Percentiles rank a stretch among this genome's conserved stretches.
Evolutionary conservation across 2,888 invertebrate species (phyloP).

Genomic region (Brachypterus glaber): DNA sequence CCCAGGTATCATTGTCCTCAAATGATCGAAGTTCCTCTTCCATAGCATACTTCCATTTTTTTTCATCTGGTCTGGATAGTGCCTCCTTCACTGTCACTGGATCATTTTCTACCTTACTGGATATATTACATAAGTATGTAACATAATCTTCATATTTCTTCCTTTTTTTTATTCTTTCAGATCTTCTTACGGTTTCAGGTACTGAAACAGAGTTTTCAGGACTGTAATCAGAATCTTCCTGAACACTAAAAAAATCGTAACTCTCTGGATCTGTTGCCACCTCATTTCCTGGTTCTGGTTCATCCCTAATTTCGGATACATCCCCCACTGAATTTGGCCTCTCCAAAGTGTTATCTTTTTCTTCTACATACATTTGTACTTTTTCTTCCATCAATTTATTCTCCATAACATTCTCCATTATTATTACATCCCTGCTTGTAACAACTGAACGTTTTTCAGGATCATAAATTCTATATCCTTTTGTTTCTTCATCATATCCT

Average conservation of each 20-base stretch:
- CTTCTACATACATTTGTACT: neutral
- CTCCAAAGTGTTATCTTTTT: conserved; percentile 1
- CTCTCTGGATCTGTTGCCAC: too few species aligned
- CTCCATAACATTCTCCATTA: conserved; percentile 10
- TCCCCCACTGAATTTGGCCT: conserved; percentile 13
- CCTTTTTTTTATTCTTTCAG: conserved; percentile 16
- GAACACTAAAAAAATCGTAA: conserved; percentile 2
- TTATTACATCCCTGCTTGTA: conserved; percentile 13
- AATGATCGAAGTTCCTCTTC: conserved; percentile 23
- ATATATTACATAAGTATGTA: conserved; percentile 17
- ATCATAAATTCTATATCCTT: conserved; percentile 22
- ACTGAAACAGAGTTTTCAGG: neutral
- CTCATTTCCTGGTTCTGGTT: too few species aligned
- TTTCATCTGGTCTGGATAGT: conserved; percentile 21
- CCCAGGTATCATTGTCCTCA: conserved; percentile 27
- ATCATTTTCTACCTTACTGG: conserved; percentile 4
- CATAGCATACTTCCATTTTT: conserved; percentile 24
- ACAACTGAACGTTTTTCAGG: conserved; percentile 10
- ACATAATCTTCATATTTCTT: conserved; percentile 20
- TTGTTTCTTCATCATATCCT: conserved; percentile 21
- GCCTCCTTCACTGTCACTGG: conserved; percentile 21
- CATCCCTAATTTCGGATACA: conserved; percentile 1
- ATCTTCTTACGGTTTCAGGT: conserved; percentile 15
- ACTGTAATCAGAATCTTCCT: conserved; percentile 6
- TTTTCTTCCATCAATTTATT: neutral